Conservation (phyloP, 2,797 vertebrate genomes). For the Amblyopsis hoosieri region DNA sequence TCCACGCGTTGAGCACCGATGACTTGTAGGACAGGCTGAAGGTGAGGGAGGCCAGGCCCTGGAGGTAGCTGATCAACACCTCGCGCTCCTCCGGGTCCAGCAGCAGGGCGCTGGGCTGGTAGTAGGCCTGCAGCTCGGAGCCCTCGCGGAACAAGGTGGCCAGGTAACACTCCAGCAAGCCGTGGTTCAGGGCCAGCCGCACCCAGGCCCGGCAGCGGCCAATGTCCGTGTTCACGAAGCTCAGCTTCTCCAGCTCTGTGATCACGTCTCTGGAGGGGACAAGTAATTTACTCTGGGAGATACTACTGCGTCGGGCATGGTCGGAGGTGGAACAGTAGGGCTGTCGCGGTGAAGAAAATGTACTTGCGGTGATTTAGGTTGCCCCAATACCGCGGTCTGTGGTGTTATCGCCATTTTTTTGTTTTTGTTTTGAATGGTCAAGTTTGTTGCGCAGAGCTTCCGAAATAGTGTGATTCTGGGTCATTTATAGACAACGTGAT, state of each 20-base stretch:
- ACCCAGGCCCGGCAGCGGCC: conserved; percentile 95
- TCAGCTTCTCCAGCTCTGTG: conserved; percentile 87
- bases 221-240: conserved; percentile 88
- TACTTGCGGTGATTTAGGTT: too few species aligned
- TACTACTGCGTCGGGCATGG: too few species aligned
- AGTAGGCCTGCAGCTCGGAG: conserved; percentile 80
- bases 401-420: too few species aligned
- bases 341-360: too few species aligned
- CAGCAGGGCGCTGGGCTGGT: conserved; percentile 87
- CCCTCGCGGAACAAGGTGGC: conserved; percentile 86
- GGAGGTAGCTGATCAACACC: conserved; percentile 93
- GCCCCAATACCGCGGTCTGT: too few species aligned
- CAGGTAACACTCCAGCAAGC: conserved; percentile 94
- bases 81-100: conserved; percentile 89
- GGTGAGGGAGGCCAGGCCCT: conserved; percentile 88
- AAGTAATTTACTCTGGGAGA: too few species aligned
- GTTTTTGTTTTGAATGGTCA: too few species aligned
- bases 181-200: conserved; percentile 90
- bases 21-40: conserved; percentile 96
- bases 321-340: too few species aligned
- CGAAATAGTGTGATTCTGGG: too few species aligned
- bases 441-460: too few species aligned
- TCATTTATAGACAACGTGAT: too few species aligned
- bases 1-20: conserved; percentile 93
- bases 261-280: conserved; percentile 82